A percentile compares a stretch with the other conserved stretches of the same genome.
Conservation (phyloP, 1,140 invertebrate genomes). For the Macrobrachium rosenbergii region DNA sequence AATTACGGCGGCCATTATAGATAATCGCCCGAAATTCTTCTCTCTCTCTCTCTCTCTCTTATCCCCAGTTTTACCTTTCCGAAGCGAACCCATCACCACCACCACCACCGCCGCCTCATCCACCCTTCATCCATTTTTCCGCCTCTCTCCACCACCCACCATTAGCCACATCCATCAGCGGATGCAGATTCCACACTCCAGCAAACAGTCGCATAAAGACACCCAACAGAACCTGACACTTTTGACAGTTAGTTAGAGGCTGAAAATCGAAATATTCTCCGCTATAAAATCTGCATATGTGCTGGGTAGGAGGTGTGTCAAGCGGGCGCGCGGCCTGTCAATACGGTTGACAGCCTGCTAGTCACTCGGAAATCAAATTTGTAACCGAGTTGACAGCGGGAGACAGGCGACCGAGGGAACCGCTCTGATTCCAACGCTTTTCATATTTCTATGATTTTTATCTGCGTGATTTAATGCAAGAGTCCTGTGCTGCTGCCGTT, state of each 20-base stretch:
- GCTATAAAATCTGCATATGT: slow-evolving; percentile 25
- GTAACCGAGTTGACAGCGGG: slow-evolving; percentile 26
- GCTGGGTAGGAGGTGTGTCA: slow-evolving; percentile 13
- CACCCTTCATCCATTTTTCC: too few species aligned
- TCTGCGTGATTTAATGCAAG: too few species aligned
- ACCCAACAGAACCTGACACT: slow-evolving; percentile 11
- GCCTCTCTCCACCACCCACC: too few species aligned
- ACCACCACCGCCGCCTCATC: too few species aligned
- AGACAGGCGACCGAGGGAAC: slow-evolving; percentile 12
- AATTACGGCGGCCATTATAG: too few species aligned
- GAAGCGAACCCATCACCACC: too few species aligned
- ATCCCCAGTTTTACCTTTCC: too few species aligned
- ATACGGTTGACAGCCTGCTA: slow-evolving; percentile 24
- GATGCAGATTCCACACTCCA: not conserved
- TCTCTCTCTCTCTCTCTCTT: too few species aligned
- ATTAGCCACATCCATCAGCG: not conserved
- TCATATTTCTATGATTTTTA: slow-evolving; percentile 8
- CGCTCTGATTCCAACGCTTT: not conserved
- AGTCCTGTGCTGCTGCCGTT: too few species aligned
- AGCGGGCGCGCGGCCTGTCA: not conserved
- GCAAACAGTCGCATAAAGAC: slow-evolving; percentile 20
- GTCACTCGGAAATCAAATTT: slow-evolving; percentile 23
- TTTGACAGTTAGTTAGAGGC: slow-evolving; percentile 20
- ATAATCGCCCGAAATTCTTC: too few species aligned
- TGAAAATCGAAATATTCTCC: slow-evolving; percentile 25